phyloP scores from a whole-genome alignment of 2,888 invertebrate species.

The Drosophila seclusa region DNA sequence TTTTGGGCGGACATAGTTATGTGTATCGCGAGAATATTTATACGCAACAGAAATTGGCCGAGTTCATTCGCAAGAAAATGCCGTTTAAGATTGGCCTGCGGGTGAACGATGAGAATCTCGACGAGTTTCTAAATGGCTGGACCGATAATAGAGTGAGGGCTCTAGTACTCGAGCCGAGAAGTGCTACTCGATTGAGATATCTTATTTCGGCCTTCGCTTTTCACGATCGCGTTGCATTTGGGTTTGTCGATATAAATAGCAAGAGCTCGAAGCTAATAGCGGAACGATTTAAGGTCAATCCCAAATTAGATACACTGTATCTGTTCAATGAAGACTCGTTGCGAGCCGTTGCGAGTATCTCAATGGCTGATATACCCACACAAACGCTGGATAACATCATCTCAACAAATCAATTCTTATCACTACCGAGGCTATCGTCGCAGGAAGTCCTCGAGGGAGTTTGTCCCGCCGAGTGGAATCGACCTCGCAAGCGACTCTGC shows the following conservation, averaged over 20 bases:
- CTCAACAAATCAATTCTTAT: slow-evolving; percentile 94
- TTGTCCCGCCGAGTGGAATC: slow-evolving; percentile 95
- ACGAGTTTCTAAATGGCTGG: slow-evolving; percentile 94
- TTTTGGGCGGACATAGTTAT: slow-evolving; percentile 93
- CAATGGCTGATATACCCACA: slow-evolving; percentile 95
- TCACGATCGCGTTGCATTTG: slow-evolving; percentile 94
- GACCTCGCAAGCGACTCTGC: slow-evolving; percentile 90
- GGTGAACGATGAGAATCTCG: slow-evolving; percentile 90
- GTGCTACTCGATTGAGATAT: slow-evolving; percentile 92
- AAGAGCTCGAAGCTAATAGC: slow-evolving; percentile 88
- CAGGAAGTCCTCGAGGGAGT: slow-evolving; percentile 89
- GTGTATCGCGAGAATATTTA: slow-evolving; percentile 93
- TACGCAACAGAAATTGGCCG: slow-evolving; percentile 91
- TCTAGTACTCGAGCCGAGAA: slow-evolving; percentile 93
- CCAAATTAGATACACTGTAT: slow-evolving; percentile 91
- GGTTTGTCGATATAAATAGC: slow-evolving; percentile 89
- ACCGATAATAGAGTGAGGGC: slow-evolving; percentile 96
- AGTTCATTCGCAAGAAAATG: slow-evolving; percentile 94
- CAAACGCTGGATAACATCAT: slow-evolving; percentile 95
- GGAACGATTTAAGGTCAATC: slow-evolving; percentile 89
- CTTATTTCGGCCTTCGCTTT: slow-evolving; percentile 95
- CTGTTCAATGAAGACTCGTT: slow-evolving; percentile 94
- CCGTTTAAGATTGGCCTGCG: slow-evolving; percentile 91
- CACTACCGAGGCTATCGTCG: slow-evolving; percentile 95
- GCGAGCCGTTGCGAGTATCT: slow-evolving; percentile 93